A percentile compares a stretch with the other conserved stretches of the same genome.
Evolutionary conservation across 2,888 invertebrate species (phyloP).

Genomic region (Cyrtodaria siliqua): DNA sequence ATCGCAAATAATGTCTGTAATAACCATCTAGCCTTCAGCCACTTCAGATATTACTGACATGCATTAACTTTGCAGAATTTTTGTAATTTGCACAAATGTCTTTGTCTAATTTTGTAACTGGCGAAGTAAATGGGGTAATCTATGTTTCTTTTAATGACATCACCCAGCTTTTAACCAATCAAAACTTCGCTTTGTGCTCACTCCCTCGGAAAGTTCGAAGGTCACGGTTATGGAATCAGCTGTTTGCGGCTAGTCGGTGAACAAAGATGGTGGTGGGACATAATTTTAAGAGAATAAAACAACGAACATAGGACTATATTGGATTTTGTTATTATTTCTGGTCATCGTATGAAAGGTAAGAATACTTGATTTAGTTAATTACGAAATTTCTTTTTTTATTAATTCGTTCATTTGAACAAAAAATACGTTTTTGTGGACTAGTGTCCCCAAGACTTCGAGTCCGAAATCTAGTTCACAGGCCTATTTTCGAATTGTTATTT

Average conservation of each 20-base stretch:
- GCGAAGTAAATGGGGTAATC: constrained; percentile 60
- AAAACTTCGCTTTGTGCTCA: constrained; percentile 38
- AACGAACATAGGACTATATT: constrained; percentile 8
- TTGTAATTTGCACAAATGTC: constrained; percentile 11
- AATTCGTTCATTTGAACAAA: background rate
- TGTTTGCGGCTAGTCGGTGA: constrained; percentile 61
- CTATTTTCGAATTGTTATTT: no score
- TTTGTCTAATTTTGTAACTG: constrained; percentile 54
- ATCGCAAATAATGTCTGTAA: constrained; percentile 31
- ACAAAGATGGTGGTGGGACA: constrained; percentile 35
- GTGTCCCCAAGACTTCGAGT: constrained; percentile 9
- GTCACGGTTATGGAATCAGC: constrained; percentile 60
- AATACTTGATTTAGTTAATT: constrained; percentile 4
- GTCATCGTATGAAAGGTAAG: constrained; percentile 8
- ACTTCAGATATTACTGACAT: constrained; percentile 31
- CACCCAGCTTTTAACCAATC: constrained; percentile 59
- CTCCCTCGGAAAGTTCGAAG: constrained; percentile 61
- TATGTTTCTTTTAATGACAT: constrained; percentile 63
- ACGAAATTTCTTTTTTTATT: background rate
- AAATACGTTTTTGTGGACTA: background rate
- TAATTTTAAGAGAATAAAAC: constrained; percentile 1
- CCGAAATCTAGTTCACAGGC: constrained; percentile 29
- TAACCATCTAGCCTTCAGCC: background rate
- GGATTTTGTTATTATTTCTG: no score
- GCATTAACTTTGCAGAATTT: constrained; percentile 47